Conservation (phyloP, 2,113 vertebrate species). For the Eira barbara region DNA sequence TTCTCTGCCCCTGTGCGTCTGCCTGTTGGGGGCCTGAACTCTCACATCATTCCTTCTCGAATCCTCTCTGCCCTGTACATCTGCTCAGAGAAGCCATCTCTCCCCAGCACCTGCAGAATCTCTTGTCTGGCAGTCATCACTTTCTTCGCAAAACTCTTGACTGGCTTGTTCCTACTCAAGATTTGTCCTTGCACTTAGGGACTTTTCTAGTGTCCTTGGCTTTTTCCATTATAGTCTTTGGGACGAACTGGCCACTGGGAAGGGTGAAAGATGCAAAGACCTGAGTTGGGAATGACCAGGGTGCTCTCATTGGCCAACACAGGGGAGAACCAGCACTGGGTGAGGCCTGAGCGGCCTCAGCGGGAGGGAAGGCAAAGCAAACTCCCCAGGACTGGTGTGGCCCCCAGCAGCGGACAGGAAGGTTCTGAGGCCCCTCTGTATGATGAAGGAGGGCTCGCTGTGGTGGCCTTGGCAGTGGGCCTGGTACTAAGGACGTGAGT, state of each 20-base stretch:
- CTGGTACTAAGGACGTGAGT: background rate
- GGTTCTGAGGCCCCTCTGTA: background rate
- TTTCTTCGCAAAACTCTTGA: background rate
- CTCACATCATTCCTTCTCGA: background rate
- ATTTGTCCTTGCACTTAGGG: background rate
- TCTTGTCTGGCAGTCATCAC: no score
- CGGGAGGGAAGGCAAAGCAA: background rate
- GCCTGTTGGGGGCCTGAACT: background rate
- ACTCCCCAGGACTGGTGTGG: background rate
- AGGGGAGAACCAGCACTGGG: background rate
- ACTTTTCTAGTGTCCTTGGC: background rate
- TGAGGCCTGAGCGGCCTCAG: rapidly evolving
- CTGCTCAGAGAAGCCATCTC: background rate
- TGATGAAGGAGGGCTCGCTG: no score
- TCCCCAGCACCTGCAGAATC: background rate
- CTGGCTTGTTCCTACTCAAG: background rate
- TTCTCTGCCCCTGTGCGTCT: background rate
- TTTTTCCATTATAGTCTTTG: background rate
- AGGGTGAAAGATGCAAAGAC: background rate
- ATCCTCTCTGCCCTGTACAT: background rate
- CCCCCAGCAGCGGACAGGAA: background rate
- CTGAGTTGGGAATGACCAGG: background rate
- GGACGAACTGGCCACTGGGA: background rate
- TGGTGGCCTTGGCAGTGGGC: no score
- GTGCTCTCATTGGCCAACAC: no score